Evolutionary conservation across 2,797 vertebrate genomes (phyloP).

Genomic region (Gymnoscopelus braueri): DNA sequence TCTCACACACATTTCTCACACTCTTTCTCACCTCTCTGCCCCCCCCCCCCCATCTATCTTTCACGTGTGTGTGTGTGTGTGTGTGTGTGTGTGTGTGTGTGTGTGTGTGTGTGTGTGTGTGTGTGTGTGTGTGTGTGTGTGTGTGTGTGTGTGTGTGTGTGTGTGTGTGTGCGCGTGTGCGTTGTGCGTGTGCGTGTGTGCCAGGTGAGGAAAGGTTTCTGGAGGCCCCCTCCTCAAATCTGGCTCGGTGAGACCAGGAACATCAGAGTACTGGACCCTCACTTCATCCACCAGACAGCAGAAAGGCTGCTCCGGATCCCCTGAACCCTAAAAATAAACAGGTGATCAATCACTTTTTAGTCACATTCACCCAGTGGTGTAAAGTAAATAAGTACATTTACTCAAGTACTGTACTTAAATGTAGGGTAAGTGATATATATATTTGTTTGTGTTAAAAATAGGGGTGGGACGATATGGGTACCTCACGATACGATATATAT

Average conservation of each 20-base stretch:
- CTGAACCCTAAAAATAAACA: slow-evolving; percentile 79
- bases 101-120: slow-evolving; percentile 5
- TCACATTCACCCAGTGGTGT: not conserved
- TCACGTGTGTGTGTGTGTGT: slow-evolving; percentile 1
- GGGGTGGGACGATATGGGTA: no score
- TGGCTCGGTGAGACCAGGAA: slow-evolving; percentile 86
- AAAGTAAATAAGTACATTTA: no score
- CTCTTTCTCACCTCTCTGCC: not conserved
- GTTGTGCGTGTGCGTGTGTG: slow-evolving; percentile 22
- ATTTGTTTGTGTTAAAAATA: no score
- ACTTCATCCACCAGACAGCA: slow-evolving; percentile 90
- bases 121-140: slow-evolving; percentile 16
- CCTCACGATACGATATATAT: no score
- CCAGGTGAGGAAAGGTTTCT: slow-evolving; percentile 91
- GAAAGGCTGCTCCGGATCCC: slow-evolving; percentile 85
- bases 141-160: not conserved
- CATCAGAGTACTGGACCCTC: slow-evolving; percentile 90
- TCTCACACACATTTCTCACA: not conserved
- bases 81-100: not conserved
- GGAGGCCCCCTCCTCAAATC: slow-evolving; percentile 92
- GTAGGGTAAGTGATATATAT: no score
- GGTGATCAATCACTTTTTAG: slow-evolving; percentile 70
- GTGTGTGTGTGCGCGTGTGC: not conserved
- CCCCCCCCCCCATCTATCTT: slow-evolving; percentile 14
- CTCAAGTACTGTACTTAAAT: no score